Evolutionary conservation across 1,140 invertebrate species (phyloP).

Genomic region (Drosophila carrolli): DNA sequence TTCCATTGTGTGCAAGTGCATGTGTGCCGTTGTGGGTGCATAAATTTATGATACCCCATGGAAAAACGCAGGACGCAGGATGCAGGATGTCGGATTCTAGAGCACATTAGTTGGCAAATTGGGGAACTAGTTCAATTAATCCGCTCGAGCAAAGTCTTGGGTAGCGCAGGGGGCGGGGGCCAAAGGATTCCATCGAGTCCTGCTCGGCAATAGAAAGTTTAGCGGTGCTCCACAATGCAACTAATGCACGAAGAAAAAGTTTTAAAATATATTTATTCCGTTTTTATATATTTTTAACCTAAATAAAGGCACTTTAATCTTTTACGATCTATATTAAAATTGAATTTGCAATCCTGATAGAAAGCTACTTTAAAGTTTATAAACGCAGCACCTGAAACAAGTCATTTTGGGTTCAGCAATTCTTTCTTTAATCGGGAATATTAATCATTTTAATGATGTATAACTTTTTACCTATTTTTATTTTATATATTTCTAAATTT

Average conservation of each 20-base stretch:
- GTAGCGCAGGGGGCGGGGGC: background rate
- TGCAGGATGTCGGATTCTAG: slow-evolving; percentile 9
- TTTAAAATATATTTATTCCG: too few relatives aligned
- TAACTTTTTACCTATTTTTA: too few relatives aligned
- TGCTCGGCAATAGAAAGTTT: slow-evolving; percentile 34
- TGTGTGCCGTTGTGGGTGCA: slow-evolving; percentile 5
- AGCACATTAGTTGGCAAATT: slow-evolving; percentile 53
- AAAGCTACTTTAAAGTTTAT: too few relatives aligned
- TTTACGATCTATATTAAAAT: too few relatives aligned
- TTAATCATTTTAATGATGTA: too few relatives aligned
- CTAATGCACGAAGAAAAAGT: slow-evolving; percentile 10
- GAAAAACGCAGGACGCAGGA: slow-evolving; percentile 13
- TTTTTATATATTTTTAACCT: too few relatives aligned
- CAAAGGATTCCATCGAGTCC: slow-evolving; percentile 22
- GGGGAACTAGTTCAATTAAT: slow-evolving; percentile 54
- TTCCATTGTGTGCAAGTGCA: slow-evolving; percentile 43
- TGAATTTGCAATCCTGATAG: too few relatives aligned
- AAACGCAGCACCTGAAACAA: too few relatives aligned
- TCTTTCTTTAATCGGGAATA: too few relatives aligned
- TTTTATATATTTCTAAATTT: too few relatives aligned
- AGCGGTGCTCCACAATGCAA: background rate
- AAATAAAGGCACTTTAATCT: too few relatives aligned
- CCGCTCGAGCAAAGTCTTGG: slow-evolving; percentile 29
- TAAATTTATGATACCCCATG: slow-evolving; percentile 38
- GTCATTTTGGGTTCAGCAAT: too few relatives aligned